Evolutionary conservation across 2,113 vertebrate species (phyloP), one percentile per base, ranked within the genome.

Genomic region (Poeciliopsis retropinna): DNA sequence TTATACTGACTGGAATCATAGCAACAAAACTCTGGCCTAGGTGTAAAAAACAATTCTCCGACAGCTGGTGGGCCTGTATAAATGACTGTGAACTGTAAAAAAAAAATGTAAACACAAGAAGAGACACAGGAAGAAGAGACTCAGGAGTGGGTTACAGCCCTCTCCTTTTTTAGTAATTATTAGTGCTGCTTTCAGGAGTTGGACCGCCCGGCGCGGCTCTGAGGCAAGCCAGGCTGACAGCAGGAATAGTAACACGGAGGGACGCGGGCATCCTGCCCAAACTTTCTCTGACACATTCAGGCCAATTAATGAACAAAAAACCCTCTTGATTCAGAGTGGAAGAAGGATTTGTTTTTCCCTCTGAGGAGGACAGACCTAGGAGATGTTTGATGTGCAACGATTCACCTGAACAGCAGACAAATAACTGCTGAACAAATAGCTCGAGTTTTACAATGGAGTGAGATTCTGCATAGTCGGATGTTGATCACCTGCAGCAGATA

Each of bases 31-130:
- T 75, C 68, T 57, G 68, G 78, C 73, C 74, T 65, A 91, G 84
- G 87, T 92, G 85, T 80, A 79, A 88, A 90, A 84, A 67, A 90
- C 83, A 70, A 83, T 81, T 86, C 76, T 84, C 75, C 73, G 83
- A 90, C 91, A 89, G 89, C 87, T 88, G 85, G 82, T 70, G 83
- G 67, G 77, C 64, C 60, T 62, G 73, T 82, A 73, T 81, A 81
- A 87, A 82, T 86, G 19, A 14, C 71, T 28, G 57, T 2, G 57
- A 68, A 76, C 44, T 11, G 65, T 68, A 39, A 41, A 41, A 41
- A 41, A 22, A 69, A 65, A 70, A 25, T 51, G 41, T 51, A 69
- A 30, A 57, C 51, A 60, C 51, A 66, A 30, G 67, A 3, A 63
- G 15, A n/a, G 22, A n/a, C 51, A 7, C 11, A 1, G 4, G 6